Evolutionary conservation across 2,888 invertebrate species (phyloP), one percentile per base, ranked within the genome.

Genomic region (Boloria selene): DNA sequence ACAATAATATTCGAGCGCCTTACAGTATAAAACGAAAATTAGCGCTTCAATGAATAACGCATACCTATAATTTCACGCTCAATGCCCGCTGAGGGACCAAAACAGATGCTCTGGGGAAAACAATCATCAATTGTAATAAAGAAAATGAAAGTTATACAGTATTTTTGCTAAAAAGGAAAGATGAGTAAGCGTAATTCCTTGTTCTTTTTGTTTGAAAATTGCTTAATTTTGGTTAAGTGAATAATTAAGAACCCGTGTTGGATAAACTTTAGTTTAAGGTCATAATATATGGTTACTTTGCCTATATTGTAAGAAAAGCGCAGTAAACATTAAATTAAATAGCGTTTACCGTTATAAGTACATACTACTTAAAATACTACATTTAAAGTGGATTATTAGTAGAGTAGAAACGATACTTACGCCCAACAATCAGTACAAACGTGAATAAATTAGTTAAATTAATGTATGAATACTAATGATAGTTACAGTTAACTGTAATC

Each of bases 371-470:
- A 16, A 38, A 16, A 16, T 31, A 16, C 1, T 31, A 10, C 0
- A 53, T 1, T 53, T 38, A 7, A n/a, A 17, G 42, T 42, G 14
- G 42, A 55, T 55, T 3, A 58, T 49, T 49, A 49, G 47, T 47
- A 47, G 58, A 58, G 44, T 56, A 18, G 56, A 58, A 58, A 45
- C 16, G 26, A 55, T 18, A 18, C 42, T 47, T 58, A 5, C 26
- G 16, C 17, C 58, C 45, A 58, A 47, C 47, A 22, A 16, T 18
- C 26, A 26, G 13, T 58, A 47, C 16, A 47, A 58, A 58, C 47
- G 47, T 45, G 58, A 13, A 58, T 58, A 58, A 26, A 58, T 58
- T 58, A 58, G 58, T 58, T 45, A 47, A 47, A 58, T 58, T 47
- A 47, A 31, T 10, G 31, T 38, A 38, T 38, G 31, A 38, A 38